Base-by-base conservation (phyloP, 2,888 invertebrate genomes). In the Cordilura impudica region DNA sequence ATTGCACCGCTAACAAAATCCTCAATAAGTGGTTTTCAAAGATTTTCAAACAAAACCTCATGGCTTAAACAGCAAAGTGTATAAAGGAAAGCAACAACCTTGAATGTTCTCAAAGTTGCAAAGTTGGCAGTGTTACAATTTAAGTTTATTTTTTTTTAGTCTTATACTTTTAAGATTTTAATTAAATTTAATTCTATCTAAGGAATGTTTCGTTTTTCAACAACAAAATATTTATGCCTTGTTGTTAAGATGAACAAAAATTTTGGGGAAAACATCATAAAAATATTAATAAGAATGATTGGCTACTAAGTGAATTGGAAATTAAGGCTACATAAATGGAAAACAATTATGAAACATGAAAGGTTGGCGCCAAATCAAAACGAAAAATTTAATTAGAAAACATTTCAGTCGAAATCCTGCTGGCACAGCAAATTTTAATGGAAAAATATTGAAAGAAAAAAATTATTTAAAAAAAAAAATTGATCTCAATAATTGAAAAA, bases 171-270 rank as follows among this genome's bases (percentile, higher is more conserved):
- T 45, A 70, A 39, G 60, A 23, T 61, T 79, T 75, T 71, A 74
- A 75, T 75, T 79, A 67, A 74, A 67, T 71, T 56, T 26, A 49
- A 49, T 72, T 75, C 60, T 61, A 43, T 75, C 43, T 69, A 49
- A 35, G 39, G 39, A 45, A 70, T 49, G 43, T 45, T 18, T 23
- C 31, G n/a, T n/a, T 51, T 53, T 61, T 29, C 10, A 7, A 4
- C 43, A 14, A 51, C 14, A 47, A 10, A 26, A 26, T 53, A n/a
- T n/a, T 26, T 14, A 12, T 23, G n/a, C n/a, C n/a, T 23, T 26
- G 5, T 53, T 53, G 26, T 53, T 18, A 26, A 47, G 14, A 4
- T 53, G 26, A 14, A 5, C 16, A 23, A 39, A 39, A 39, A 26
- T 26, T 39, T 39, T n/a, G 35, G 35, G 12, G 35, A n/a, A 1